phyloP scores from a whole-genome alignment of 2,113 vertebrate genomes.

The Pundamilia nyererei region DNA sequence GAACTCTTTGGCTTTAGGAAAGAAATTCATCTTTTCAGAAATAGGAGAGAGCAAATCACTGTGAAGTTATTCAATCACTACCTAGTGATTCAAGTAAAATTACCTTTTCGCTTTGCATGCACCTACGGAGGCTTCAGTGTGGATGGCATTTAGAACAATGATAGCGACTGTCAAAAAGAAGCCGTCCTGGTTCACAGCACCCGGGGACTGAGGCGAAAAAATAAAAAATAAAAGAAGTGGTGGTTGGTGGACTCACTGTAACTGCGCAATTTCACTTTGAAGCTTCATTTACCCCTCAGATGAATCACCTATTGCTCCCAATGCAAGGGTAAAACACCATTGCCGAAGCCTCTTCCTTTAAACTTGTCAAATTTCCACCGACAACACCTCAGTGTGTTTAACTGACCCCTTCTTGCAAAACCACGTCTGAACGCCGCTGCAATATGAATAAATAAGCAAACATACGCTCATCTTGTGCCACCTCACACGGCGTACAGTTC shows the following conservation, averaged over 20 bases:
- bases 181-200: conserved; percentile 22
- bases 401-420: conserved; percentile 52
- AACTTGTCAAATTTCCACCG: conserved; percentile 16
- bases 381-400: conserved; percentile 39
- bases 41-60: conserved; percentile 30
- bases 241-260: background rate
- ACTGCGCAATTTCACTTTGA: conserved; percentile 36
- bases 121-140: conserved; percentile 1
- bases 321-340: background rate
- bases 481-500: conserved; percentile 60
- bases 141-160: conserved; percentile 49
- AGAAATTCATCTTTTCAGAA: conserved; percentile 55
- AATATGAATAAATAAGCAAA: conserved; percentile 72
- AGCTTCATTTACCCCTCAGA: conserved; percentile 5
- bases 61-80: conserved; percentile 55
- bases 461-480: conserved; percentile 59
- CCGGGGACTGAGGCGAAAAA: background rate
- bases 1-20: conserved; percentile 39
- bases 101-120: conserved; percentile 55
- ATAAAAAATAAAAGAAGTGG: background rate
- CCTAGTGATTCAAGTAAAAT: conserved; percentile 45
- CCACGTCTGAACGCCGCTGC: conserved; percentile 36
- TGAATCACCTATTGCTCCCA: conserved; percentile 14
- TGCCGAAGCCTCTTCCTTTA: background rate
- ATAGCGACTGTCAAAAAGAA: conserved; percentile 16